Evolutionary conservation across 1,140 invertebrate species (phyloP).

Genomic region (Oryzaephilus surinamensis): DNA sequence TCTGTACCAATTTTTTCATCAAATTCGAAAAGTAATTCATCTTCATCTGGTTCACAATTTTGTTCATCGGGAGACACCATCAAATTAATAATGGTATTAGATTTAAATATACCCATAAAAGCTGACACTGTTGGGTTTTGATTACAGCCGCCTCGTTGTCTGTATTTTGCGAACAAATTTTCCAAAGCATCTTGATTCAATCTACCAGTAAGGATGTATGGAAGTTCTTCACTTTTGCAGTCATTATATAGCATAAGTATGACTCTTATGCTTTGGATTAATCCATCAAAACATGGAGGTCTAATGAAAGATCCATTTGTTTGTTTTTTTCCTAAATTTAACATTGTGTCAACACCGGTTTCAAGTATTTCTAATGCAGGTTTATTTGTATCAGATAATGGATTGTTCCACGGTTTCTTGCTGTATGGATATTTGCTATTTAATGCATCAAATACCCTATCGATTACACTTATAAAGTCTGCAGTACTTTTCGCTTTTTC

Average conservation of each 20-base stretch:
- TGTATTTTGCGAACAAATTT: constrained; percentile 1
- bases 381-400: constrained; percentile 1
- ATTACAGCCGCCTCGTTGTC: constrained; percentile 2
- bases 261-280: constrained; percentile 11
- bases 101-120: neutral
- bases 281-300: constrained; percentile 10
- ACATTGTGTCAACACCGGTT: neutral
- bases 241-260: constrained; percentile 7
- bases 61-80: neutral
- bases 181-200: constrained; percentile 3
- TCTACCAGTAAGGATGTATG: neutral
- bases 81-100: neutral
- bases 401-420: neutral
- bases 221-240: neutral
- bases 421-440: neutral
- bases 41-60: constrained; percentile 1
- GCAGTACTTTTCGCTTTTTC: constrained; percentile 8
- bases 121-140: neutral
- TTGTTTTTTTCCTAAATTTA: neutral
- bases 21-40: neutral
- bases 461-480: constrained; percentile 12
- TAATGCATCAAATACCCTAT: constrained; percentile 13
- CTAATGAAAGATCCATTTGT: neutral
- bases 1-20: neutral
- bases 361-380: neutral